phyloP scores from a whole-genome alignment of 2,797 vertebrate genomes.

The Ataeniobius toweri region DNA sequence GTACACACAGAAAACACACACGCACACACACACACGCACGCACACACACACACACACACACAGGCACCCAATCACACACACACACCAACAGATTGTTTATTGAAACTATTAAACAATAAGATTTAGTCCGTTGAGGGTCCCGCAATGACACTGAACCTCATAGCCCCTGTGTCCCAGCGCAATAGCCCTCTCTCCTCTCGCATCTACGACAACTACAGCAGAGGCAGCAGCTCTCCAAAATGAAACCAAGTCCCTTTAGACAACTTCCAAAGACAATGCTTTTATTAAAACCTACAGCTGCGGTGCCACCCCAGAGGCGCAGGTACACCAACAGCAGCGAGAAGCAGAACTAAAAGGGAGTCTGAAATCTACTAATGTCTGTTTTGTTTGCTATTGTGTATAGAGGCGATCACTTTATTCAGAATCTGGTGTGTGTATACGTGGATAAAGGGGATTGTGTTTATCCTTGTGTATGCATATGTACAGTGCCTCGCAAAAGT shows the following conservation, averaged over 20 bases:
- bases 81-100: conserved; percentile 66
- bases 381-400: conserved; percentile 70
- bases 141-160: conserved; percentile 76
- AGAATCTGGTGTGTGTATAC: conserved; percentile 10
- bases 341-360: conserved; percentile 68
- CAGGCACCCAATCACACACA: background rate
- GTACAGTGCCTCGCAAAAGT: conserved; percentile 8
- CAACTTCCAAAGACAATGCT: conserved; percentile 83
- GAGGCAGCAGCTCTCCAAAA: conserved; percentile 72
- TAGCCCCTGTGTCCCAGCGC: conserved; percentile 74
- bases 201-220: conserved; percentile 56
- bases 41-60: conserved; percentile 3
- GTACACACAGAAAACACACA: conserved; percentile 8
- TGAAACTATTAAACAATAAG: conserved; percentile 85
- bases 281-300: conserved; percentile 86
- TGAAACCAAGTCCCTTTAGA: conserved; percentile 80
- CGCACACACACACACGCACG: background rate
- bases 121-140: conserved; percentile 70
- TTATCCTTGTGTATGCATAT: conserved; percentile 17
- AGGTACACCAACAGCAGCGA: conserved; percentile 69
- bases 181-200: conserved; percentile 76
- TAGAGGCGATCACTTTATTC: conserved; percentile 49
- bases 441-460: conserved; percentile 7
- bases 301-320: conserved; percentile 69
- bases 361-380: conserved; percentile 76